phyloP scores from a whole-genome alignment of 2,888 invertebrate genomes.

The Hirtodrosophila confusa region DNA sequence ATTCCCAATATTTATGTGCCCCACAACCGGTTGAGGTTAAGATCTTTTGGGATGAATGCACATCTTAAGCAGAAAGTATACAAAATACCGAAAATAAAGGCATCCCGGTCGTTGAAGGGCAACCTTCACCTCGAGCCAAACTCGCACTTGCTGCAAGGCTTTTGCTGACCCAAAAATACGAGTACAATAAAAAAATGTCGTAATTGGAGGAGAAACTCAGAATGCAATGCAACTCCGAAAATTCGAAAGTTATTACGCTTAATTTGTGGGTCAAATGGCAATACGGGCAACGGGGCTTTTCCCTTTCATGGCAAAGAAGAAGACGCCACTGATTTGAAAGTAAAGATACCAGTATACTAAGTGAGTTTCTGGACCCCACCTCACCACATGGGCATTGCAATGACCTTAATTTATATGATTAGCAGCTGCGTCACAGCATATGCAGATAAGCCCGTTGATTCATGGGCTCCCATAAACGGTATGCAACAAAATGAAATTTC shows the following conservation, averaged over 20 bases:
- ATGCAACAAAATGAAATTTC: slow-evolving; percentile 60
- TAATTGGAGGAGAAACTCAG: slow-evolving; percentile 56
- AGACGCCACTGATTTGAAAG: slow-evolving; percentile 70
- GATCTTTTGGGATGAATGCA: slow-evolving; percentile 39
- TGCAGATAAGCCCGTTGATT: slow-evolving; percentile 66
- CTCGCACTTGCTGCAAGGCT: slow-evolving; percentile 35
- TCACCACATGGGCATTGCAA: slow-evolving; percentile 50
- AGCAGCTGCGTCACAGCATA: slow-evolving; percentile 50
- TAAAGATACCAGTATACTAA: slow-evolving; percentile 48
- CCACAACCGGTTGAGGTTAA: slow-evolving; percentile 46
- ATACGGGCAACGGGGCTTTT: slow-evolving; percentile 39
- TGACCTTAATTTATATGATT: slow-evolving; percentile 75
- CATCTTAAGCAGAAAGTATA: slow-evolving; percentile 17
- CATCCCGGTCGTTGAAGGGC: slow-evolving; percentile 47
- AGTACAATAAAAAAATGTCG: slow-evolving; percentile 40
- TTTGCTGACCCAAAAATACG: slow-evolving; percentile 34
- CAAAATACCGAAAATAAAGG: not conserved
- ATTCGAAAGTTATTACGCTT: slow-evolving; percentile 77
- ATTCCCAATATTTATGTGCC: slow-evolving; percentile 44
- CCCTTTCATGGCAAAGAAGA: slow-evolving; percentile 49
- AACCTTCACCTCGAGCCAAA: slow-evolving; percentile 46
- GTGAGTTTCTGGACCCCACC: slow-evolving; percentile 6
- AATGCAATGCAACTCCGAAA: slow-evolving; percentile 52
- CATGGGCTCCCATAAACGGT: slow-evolving; percentile 58
- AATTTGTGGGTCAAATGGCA: slow-evolving; percentile 76